phyloP scores from a whole-genome alignment of 2,888 invertebrate species.

The Archips xylosteana region DNA sequence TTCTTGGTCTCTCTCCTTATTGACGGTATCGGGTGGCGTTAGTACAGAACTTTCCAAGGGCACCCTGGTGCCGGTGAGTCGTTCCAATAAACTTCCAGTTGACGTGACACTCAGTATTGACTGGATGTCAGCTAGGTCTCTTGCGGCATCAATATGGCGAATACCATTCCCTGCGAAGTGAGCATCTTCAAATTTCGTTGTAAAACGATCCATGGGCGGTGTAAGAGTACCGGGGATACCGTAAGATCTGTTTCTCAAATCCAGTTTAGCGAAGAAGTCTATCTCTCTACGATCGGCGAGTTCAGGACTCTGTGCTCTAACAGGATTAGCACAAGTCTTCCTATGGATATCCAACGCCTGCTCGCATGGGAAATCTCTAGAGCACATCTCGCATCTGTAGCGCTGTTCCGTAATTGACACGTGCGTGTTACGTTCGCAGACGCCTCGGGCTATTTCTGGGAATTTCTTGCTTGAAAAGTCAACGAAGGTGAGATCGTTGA shows the following conservation, averaged over 20 bases:
- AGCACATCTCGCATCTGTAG: conserved; percentile 89
- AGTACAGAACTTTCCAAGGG: conserved; percentile 74
- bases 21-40: conserved; percentile 75
- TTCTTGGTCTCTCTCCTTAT: conserved; percentile 80
- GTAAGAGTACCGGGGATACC: conserved; percentile 77
- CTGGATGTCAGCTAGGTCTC: conserved; percentile 94
- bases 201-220: conserved; percentile 76
- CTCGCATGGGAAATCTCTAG: conserved; percentile 89
- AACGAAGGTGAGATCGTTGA: conserved; percentile 90
- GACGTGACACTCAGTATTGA: conserved; percentile 93
- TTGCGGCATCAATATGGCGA: conserved; percentile 85
- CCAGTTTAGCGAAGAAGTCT: conserved; percentile 93
- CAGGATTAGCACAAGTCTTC: conserved; percentile 72
- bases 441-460: conserved; percentile 90
- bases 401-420: conserved; percentile 86
- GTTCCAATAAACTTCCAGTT: conserved; percentile 87
- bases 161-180: conserved; percentile 72
- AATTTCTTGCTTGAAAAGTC: conserved; percentile 93
- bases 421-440: conserved; percentile 88
- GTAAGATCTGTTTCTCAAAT: conserved; percentile 90
- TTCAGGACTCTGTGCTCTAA: conserved; percentile 79
- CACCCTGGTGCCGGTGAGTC: conserved; percentile 82
- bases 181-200: conserved; percentile 74
- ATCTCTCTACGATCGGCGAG: conserved; percentile 86
- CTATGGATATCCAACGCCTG: conserved; percentile 89